A percentile compares a stretch with the other conserved stretches of the same genome.
These are phyloP conservation scores for Aphodius granarius DNA, from an alignment of 2,888 invertebrate species.

Conservation along the genomic window DNA sequence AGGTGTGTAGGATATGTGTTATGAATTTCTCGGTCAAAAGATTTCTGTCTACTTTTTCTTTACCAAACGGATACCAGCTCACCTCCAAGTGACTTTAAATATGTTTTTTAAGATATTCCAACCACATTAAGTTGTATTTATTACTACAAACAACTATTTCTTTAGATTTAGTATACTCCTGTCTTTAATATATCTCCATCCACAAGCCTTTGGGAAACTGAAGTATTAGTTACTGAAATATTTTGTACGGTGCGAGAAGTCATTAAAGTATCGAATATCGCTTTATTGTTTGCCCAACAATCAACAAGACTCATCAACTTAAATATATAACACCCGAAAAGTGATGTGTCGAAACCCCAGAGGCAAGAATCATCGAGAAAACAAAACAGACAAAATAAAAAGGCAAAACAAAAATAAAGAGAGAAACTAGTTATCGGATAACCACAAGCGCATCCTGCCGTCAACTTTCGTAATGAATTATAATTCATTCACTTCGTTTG, in stretches of 20 bases:
- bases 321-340: neutral
- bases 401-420: neutral
- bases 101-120: too few species aligned
- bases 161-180: neutral
- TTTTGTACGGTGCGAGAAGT: neutral
- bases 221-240: neutral
- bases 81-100: too few species aligned
- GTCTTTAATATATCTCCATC: neutral
- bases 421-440: neutral
- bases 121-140: too few species aligned
- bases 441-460: slow-evolving; percentile 5
- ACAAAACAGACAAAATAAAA: too few species aligned
- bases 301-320: neutral
- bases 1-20: neutral
- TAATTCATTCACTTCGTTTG: neutral
- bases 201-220: neutral
- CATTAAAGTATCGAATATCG: neutral
- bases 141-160: neutral
- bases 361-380: neutral
- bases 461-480: slow-evolving; percentile 14
- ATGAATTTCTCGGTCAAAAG: too few species aligned
- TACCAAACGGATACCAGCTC: too few species aligned
- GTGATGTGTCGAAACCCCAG: neutral
- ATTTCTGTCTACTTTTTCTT: too few species aligned
- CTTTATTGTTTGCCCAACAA: neutral